Evolutionary conservation across 2,113 vertebrate genomes (phyloP), one percentile per base, ranked within the genome.

Genomic region (Antigone vipio): DNA sequence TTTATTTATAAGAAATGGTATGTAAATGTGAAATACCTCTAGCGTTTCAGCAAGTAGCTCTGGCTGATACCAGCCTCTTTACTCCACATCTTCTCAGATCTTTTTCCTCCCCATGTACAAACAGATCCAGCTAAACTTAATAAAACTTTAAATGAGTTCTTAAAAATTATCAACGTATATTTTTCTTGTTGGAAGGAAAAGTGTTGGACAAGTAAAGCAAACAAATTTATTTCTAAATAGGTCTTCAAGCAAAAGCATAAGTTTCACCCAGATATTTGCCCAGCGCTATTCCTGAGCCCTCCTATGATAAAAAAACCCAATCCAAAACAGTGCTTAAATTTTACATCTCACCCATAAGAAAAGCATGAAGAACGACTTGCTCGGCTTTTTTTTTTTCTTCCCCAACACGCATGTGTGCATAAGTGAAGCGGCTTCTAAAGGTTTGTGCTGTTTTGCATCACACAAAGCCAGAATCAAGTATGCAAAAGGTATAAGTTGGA

Each of bases 371-470:
- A 49, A 55, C 0, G 5, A 60, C 34, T 50, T 78, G 42, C 18
- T 55, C 63, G 34, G 26, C 35, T 74, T 1, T 26, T 60, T 44
- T 62, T 38, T 60, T 44, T 62, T 38, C 40, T 12, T 12, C 40
- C 40, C 40, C 27, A 58, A 10, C 53, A 35, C 9, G 14, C 11
- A 2, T 9, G 13, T 34, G 29, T 34, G 60, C 10, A 0, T 35
- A 66, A 74, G 26, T 8, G n/a, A 73, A 89, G 47, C 11, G 0
- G 47, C 11, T 84, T 86, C 76, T 40, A 69, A 88, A 93, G 18
- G 13, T 59, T 69, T 4, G 1, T 34, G 21, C 38, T 63, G 23
- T 18, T 59, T 53, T 64, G 13, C 15, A 30, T 60, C 18, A 1
- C 38, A 75, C 12, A 75, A 73, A 79, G 30, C 10, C 84, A 87